Base-by-base conservation (phyloP, 92 coral and sea anemone species). In the Pocillopora grandis region DNA sequence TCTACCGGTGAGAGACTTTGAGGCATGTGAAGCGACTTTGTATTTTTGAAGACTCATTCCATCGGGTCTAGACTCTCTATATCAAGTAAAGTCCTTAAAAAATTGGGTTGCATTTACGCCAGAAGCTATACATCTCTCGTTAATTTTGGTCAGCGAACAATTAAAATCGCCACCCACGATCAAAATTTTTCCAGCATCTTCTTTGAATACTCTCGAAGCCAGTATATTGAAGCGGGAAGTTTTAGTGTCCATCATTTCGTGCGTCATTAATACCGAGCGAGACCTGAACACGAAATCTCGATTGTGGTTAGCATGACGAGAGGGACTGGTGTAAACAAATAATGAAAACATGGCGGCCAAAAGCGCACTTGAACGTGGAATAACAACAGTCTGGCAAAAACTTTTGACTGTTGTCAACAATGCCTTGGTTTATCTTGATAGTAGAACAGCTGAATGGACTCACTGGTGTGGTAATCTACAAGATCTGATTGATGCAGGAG, bases 391-490 rank as follows among this genome's bases (percentile, higher is more conserved):
- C 61, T 96, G 98, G 98, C 95, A 91, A 75, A 92, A 93, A 70
- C 86, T 96, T 18, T 92, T 96, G n/a, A 94, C 95, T 63, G 91
- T 88, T 68, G 95, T 94, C 35, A 96, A 94, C 79, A 92, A 94
- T 91, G 95, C 99, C 23, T 62, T 96, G 77, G 96, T 96, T 67
- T 96, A 92, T 77, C 88, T 96, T 78, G 98, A 96, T 78, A 80
- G 87, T 62, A 86, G 91, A 52, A 90, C 98, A 31, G 99, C 99
- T 64, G 99, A 96, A 89, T 80, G 95, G 83, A 78, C 94, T 9
- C 99, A 96, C 76, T 96, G 99, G 99, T 92, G 97, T 80, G 99
- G 99, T 18, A 91, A 80, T 67, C 86, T 90, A 42, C 87, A 86
- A 61, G 92, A 94, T 67, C 82, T 96, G 66, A 63, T 94, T 60